Conservation (phyloP, 2,113 vertebrate species). For the Poeciliopsis occidentalis region DNA sequence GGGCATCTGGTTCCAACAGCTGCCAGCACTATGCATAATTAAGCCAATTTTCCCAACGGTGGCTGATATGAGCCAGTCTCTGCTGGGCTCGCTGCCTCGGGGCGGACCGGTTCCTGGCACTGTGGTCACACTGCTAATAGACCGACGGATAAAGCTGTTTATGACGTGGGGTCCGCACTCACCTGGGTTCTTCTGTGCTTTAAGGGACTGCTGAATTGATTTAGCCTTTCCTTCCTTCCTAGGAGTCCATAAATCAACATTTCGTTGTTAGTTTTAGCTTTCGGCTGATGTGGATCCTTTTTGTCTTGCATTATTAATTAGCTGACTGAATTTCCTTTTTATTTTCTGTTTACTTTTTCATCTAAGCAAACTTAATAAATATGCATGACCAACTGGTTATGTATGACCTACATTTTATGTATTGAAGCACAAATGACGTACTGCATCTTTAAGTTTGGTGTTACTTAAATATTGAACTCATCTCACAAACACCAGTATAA, state of each 20-base stretch:
- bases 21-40: slow-evolving; percentile 53
- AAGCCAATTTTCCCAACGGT: slow-evolving; percentile 56
- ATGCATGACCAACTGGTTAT: too few relatives aligned
- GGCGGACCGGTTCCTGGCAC: slow-evolving; percentile 56
- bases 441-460: too few relatives aligned
- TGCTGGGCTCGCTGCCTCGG: slow-evolving; percentile 52
- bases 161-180: slow-evolving; percentile 54
- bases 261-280: too few relatives aligned
- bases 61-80: slow-evolving; percentile 59
- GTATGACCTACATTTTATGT: too few relatives aligned
- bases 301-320: neutral
- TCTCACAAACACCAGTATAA: too few relatives aligned
- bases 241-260: slow-evolving; percentile 13
- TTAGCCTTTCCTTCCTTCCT: neutral
- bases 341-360: too few relatives aligned
- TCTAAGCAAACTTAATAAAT: too few relatives aligned
- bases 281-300: neutral
- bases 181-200: slow-evolving; percentile 52
- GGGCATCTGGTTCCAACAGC: slow-evolving; percentile 49
- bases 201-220: slow-evolving; percentile 14
- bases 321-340: neutral
- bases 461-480: too few relatives aligned
- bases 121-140: slow-evolving; percentile 63
- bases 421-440: too few relatives aligned
- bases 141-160: slow-evolving; percentile 66